Evolutionary conservation across 1,140 invertebrate species (phyloP).

Genomic region (Hycleus phaleratus): DNA sequence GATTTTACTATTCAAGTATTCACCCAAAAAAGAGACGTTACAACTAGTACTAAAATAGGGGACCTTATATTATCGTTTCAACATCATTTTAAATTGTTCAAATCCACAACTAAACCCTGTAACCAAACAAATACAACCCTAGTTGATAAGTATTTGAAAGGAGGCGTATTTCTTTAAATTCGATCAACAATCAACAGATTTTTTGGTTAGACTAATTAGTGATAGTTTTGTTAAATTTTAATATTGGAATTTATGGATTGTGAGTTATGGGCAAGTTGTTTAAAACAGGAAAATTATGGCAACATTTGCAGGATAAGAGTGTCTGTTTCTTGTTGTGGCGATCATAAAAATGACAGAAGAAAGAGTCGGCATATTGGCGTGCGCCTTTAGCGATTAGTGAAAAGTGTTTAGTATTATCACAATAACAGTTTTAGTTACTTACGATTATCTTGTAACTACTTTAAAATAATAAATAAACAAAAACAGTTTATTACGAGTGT

Average conservation of each 20-base stretch:
- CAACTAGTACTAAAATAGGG: slow-evolving; percentile 1
- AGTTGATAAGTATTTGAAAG: no score
- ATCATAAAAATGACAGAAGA: slow-evolving; percentile 15
- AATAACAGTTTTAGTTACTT: slow-evolving; percentile 1
- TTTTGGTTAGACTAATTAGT: no score
- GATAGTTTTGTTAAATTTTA: no score
- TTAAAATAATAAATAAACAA: no score
- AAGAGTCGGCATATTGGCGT: slow-evolving; percentile 13
- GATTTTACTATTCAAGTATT: slow-evolving; percentile 18
- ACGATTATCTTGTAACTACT: background rate
- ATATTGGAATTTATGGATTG: no score
- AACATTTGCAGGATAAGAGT: slow-evolving; percentile 5
- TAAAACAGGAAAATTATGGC: background rate
- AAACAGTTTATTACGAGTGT: no score
- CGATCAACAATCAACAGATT: no score
- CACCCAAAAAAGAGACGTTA: slow-evolving; percentile 1
- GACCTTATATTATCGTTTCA: slow-evolving; percentile 6
- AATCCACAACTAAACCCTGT: no score
- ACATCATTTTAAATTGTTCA: slow-evolving; percentile 9
- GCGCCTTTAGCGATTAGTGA: slow-evolving; percentile 9
- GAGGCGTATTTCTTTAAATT: no score
- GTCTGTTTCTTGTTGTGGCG: slow-evolving; percentile 13
- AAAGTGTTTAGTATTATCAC: slow-evolving; percentile 9
- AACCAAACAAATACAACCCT: no score
- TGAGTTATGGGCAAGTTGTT: no score